Evolutionary conservation across 2,113 vertebrate genomes (phyloP).

Genomic region (Neodontobutis hainanensis): DNA sequence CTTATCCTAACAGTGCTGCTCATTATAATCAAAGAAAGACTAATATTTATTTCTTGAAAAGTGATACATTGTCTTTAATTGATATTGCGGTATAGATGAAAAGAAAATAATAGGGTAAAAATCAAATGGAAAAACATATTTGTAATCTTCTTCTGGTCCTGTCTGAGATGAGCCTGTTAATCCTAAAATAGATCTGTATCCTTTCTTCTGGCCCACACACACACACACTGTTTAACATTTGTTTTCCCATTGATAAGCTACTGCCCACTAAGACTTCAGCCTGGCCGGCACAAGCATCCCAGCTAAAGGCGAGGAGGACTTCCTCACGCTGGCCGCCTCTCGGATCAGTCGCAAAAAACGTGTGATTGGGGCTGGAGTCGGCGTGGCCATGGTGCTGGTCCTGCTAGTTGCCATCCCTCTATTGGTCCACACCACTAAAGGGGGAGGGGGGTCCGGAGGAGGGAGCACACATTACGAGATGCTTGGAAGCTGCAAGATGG

Average conservation of each 20-base stretch:
- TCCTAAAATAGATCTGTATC: slow-evolving; percentile 12
- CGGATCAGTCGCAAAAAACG: slow-evolving; percentile 91
- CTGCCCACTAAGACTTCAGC: slow-evolving; percentile 61
- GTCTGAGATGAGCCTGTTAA: slow-evolving; percentile 1
- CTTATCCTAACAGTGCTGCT: slow-evolving; percentile 7
- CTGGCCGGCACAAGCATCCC: slow-evolving; percentile 86
- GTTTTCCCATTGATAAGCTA: slow-evolving; percentile 43
- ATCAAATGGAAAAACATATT: slow-evolving; percentile 32
- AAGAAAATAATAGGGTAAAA: slow-evolving; percentile 30
- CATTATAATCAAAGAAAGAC: slow-evolving; percentile 6
- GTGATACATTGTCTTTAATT: no score
- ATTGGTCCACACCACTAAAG: slow-evolving; percentile 92
- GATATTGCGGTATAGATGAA: slow-evolving; percentile 12
- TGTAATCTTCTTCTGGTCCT: slow-evolving; percentile 21
- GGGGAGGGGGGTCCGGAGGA: slow-evolving; percentile 80
- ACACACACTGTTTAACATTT: slow-evolving; percentile 5
- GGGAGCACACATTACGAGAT: slow-evolving; percentile 88
- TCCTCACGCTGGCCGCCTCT: slow-evolving; percentile 93
- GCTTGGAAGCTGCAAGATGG: slow-evolving; percentile 92
- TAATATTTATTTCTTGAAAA: slow-evolving; percentile 4
- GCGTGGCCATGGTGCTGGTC: slow-evolving; percentile 95
- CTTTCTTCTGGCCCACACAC: slow-evolving; percentile 1
- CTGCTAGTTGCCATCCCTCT: slow-evolving; percentile 93
- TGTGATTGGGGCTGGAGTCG: slow-evolving; percentile 91
- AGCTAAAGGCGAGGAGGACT: slow-evolving; percentile 92